These are phyloP conservation scores for Bubo blakistoni DNA, from an alignment of 2,113 vertebrate species.

Conservation along the genomic window DNA sequence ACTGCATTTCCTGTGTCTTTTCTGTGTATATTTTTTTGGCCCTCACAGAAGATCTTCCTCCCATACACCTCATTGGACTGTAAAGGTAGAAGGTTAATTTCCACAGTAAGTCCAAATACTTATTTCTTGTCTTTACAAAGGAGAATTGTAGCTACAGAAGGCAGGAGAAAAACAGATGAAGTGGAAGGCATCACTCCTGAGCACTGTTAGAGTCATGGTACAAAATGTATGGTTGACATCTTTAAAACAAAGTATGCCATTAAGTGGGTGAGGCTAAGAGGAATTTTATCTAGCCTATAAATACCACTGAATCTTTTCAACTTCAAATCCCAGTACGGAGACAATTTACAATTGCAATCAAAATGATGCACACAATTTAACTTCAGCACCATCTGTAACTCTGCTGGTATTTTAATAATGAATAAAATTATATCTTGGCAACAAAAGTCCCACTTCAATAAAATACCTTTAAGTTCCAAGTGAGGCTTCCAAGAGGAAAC, in stretches of 20 bases:
- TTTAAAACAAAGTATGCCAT: slow-evolving; percentile 62
- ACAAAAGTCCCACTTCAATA: slow-evolving; percentile 31
- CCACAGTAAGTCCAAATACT: background rate
- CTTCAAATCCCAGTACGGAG: slow-evolving; percentile 47
- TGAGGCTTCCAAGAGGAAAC: background rate
- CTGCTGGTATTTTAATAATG: slow-evolving; percentile 68
- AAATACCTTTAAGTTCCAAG: slow-evolving; percentile 12
- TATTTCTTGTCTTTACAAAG: slow-evolving; percentile 21
- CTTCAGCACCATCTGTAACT: slow-evolving; percentile 62
- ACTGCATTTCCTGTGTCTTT: background rate
- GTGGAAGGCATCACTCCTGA: slow-evolving; percentile 38
- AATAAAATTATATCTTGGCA: slow-evolving; percentile 63
- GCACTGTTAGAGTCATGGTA: background rate
- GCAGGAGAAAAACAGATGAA: slow-evolving; percentile 24
- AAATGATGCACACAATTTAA: slow-evolving; percentile 59
- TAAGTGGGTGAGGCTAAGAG: slow-evolving; percentile 51
- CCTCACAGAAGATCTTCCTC: background rate
- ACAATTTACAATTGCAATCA: slow-evolving; percentile 69
- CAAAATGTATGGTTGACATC: slow-evolving; percentile 33
- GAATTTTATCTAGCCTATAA: slow-evolving; percentile 72
- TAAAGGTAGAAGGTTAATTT: background rate
- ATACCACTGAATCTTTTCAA: slow-evolving; percentile 61
- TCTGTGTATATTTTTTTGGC: background rate
- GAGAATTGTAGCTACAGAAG: background rate
- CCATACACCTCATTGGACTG: background rate